These are phyloP conservation scores for Bruchidius siliquastri DNA, from an alignment of 2,888 invertebrate species.

Conservation along the genomic window DNA sequence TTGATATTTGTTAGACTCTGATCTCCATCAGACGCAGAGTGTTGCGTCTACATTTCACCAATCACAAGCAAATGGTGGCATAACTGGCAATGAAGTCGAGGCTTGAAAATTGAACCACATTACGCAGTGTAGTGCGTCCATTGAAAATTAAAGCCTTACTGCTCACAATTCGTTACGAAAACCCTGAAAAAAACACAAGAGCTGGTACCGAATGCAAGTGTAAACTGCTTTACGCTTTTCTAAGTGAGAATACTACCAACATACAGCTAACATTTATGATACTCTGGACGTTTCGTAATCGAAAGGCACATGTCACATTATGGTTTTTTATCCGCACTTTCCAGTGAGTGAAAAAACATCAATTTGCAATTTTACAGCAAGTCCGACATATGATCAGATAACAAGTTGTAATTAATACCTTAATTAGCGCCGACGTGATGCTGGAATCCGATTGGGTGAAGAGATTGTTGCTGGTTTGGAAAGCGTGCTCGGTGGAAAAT, in stretches of 20 bases:
- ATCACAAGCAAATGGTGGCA: too few relatives aligned
- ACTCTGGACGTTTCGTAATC: background rate
- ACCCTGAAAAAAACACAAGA: too few relatives aligned
- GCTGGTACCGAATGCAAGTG: too few relatives aligned
- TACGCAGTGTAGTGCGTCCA: too few relatives aligned
- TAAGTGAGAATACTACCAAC: background rate
- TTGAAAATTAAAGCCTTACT: too few relatives aligned
- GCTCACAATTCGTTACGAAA: too few relatives aligned
- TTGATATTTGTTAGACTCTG: too few relatives aligned
- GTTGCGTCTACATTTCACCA: too few relatives aligned
- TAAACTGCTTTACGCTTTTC: background rate
- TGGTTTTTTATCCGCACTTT: background rate
- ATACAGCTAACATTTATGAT: background rate
- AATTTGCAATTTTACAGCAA: background rate
- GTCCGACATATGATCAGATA: background rate
- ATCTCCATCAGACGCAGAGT: too few relatives aligned
- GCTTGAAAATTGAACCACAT: too few relatives aligned
- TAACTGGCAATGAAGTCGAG: too few relatives aligned
- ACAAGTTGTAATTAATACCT: background rate
- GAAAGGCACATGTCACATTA: background rate
- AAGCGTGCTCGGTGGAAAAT: background rate
- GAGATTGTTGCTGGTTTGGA: background rate
- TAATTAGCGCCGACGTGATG: background rate
- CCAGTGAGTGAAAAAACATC: background rate
- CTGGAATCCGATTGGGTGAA: background rate